Evolutionary conservation across 2,113 vertebrate species (phyloP).

Genomic region (Tachycineta bicolor): DNA sequence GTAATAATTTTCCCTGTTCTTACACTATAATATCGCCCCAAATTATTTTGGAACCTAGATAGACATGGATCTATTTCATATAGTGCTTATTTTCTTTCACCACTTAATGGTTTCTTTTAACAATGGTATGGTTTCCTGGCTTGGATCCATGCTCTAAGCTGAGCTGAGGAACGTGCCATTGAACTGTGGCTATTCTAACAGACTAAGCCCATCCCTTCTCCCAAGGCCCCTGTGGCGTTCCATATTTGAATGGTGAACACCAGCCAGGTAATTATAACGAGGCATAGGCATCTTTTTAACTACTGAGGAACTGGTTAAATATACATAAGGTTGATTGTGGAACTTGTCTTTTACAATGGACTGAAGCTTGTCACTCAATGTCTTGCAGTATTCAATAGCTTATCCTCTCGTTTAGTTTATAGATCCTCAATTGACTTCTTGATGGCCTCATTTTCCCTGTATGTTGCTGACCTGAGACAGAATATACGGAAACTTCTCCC

Average conservation of each 20-base stretch:
- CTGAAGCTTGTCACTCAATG: not conserved
- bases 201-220: not conserved
- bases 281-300: not conserved
- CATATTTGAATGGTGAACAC: not conserved
- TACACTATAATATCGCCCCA: not conserved
- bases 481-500: not conserved
- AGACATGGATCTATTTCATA: not conserved
- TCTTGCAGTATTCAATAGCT: not conserved
- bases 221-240: rapidly evolving
- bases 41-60: not conserved
- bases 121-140: not conserved
- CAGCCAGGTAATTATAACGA: not conserved
- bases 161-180: not conserved
- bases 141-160: not conserved
- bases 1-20: not conserved
- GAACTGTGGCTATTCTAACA: not conserved
- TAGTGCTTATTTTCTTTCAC: not conserved
- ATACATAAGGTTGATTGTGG: not conserved
- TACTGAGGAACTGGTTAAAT: not conserved
- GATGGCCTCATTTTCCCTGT: not conserved
- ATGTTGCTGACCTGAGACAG: not conserved
- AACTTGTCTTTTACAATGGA: not conserved
- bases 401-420: conserved; percentile 13
- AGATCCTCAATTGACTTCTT: not conserved
- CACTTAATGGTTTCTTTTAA: not conserved